Evolutionary conservation across 2,113 vertebrate species (phyloP).

Genomic region (Bos javanicus): DNA sequence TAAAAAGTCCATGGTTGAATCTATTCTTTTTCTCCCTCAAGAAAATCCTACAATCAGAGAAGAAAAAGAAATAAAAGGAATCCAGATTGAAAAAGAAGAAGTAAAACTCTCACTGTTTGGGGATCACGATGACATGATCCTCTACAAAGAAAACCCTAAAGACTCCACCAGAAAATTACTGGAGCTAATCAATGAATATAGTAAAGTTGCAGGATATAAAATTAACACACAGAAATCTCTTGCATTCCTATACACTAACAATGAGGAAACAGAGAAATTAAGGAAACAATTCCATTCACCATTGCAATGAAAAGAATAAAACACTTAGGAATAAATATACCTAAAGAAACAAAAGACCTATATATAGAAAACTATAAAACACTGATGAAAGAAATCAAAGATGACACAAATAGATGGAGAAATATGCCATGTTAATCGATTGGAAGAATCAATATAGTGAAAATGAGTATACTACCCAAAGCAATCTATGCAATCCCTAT

Average conservation of each 20-base stretch:
- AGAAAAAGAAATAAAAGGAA: not conserved
- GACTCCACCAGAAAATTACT: not conserved
- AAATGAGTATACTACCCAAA: not conserved
- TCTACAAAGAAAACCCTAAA: not conserved
- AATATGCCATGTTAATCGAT: not conserved
- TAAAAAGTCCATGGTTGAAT: not conserved
- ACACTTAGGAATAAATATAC: not conserved
- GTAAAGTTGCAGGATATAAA: not conserved
- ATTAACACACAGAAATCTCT: not conserved
- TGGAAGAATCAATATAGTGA: not conserved
- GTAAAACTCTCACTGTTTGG: not conserved
- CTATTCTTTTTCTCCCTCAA: not conserved
- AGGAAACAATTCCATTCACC: not conserved
- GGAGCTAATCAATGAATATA: not conserved
- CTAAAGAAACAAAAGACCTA: not conserved
- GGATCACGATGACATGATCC: not conserved
- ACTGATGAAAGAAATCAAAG: not conserved
- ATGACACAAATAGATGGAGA: not conserved
- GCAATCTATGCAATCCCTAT: not conserved
- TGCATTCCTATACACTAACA: not conserved
- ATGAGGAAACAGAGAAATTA: not conserved
- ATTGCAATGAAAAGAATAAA: not conserved
- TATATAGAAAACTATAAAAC: not conserved
- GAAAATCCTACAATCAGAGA: not conserved
- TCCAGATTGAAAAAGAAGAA: not conserved